phyloP scores from a whole-genome alignment of 2,888 invertebrate species.

The Drosophila aldrichi region DNA sequence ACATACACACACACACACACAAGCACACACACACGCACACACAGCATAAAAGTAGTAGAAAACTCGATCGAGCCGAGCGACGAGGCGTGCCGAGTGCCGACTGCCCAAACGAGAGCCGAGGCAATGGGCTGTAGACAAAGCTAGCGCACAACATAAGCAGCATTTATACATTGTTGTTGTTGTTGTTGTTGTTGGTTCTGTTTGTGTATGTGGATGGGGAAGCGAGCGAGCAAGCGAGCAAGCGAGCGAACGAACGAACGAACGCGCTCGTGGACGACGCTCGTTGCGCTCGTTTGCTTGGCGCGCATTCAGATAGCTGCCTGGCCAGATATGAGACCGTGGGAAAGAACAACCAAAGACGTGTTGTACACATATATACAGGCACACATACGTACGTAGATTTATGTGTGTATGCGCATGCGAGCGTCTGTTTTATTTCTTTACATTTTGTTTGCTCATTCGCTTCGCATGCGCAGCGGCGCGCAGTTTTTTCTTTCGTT shows the following conservation, averaged over 20 bases:
- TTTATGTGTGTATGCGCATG: constrained; percentile 46
- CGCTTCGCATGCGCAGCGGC: constrained; percentile 72
- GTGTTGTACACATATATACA: constrained; percentile 66
- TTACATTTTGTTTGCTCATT: constrained; percentile 75
- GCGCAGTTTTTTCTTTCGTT: constrained; percentile 47
- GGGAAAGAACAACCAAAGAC: constrained; percentile 85
- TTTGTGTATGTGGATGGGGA: constrained; percentile 29
- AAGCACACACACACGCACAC: constrained; percentile 9
- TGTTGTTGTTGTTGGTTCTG: constrained; percentile 52
- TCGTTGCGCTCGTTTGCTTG: constrained; percentile 63
- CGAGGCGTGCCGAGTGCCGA: constrained; percentile 34
- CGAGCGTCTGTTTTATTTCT: constrained; percentile 64
- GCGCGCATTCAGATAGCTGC: constrained; percentile 74
- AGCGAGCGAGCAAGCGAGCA: constrained; percentile 17
- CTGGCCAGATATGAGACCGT: constrained; percentile 85
- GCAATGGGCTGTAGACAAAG: constrained; percentile 35
- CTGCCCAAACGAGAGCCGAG: constrained; percentile 40
- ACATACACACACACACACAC: constrained; percentile 18
- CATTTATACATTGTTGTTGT: constrained; percentile 62
- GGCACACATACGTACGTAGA: constrained; percentile 37
- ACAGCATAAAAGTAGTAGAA: constrained; percentile 52
- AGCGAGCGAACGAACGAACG: constrained; percentile 3
- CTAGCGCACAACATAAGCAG: constrained; percentile 64
- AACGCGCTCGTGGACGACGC: constrained; percentile 45
- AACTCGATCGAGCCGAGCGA: constrained; percentile 67